Base-by-base conservation (phyloP, 2,113 vertebrate genomes). In the Pluvialis apricaria region DNA sequence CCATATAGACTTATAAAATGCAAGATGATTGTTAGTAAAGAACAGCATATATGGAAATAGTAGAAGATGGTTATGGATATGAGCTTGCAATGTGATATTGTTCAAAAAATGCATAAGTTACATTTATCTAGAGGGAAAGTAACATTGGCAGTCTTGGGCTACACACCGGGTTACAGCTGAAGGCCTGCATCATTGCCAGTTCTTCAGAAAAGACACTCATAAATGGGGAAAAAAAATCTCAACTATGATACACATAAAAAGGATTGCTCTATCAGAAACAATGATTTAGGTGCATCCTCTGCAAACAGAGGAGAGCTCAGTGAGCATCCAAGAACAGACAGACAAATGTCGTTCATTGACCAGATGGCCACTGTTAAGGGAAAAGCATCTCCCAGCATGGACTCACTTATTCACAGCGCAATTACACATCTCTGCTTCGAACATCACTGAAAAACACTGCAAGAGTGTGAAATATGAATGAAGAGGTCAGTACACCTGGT, bases 51-150 rank as follows among this genome's bases (percentile, higher is more conserved):
- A 44, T 61, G 71, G 58, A 68, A 78, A 40, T 6, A 58, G 49
- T 24, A 52, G 64, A 31, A 40, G 42, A 62, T 52, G 57, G 7
- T 6, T 38, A 58, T 79, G 81, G 15, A 40, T 60, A 66, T 0
- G 8, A 91, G 20, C 38, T 80, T 93, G 93, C 94, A 96, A 95
- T 96, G 95, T 93, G 92, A 87, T 97, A 95, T 38, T 92, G 87
- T 90, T 96, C 89, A 44, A 88, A 94, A 84, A 88, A 75, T 24
- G 28, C 4, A 1, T n/a, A 45, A n/a, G 19, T 24, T 55, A 26
- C 26, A 20, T 65, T 61, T 47, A 38, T 78, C n/a, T 47, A 55
- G 18, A 61, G 61, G 32, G 34, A 54, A 77, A 51, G 8, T 54
- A 72, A 57, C 31, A 40, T 40, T 49, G 40, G 20, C 40, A 84